Conservation (phyloP, 2,888 invertebrate genomes). For the Dicycla oo region DNA sequence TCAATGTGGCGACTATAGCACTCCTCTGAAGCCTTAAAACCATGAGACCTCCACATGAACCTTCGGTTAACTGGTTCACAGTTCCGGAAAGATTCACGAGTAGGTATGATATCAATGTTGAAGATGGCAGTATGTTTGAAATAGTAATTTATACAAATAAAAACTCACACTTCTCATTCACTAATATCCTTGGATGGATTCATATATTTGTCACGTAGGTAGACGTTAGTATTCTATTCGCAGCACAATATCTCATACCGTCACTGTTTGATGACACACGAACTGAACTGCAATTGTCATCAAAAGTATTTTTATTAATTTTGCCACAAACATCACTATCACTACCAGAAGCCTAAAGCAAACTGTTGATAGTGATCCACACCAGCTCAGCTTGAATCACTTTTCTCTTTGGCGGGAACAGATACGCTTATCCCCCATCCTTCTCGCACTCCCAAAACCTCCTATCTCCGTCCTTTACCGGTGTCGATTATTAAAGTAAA, state of each 20-base stretch:
- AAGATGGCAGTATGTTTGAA: constrained; percentile 61
- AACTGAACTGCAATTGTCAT: constrained; percentile 25
- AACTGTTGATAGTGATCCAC: constrained; percentile 87
- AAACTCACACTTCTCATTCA: not conserved
- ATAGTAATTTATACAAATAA: not conserved
- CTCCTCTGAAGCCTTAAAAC: constrained; percentile 33
- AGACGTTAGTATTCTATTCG: not conserved
- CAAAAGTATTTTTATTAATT: constrained; percentile 25
- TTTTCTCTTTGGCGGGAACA: constrained; percentile 86
- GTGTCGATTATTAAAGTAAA: constrained; percentile 89
- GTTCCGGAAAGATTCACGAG: not conserved
- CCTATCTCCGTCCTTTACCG: constrained; percentile 69
- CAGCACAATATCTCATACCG: not conserved
- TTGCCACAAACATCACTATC: constrained; percentile 73
- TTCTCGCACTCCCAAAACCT: constrained; percentile 65
- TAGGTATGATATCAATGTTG: constrained; percentile 4
- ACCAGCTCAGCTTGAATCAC: constrained; percentile 83
- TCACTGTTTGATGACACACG: not conserved
- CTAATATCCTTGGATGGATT: not conserved
- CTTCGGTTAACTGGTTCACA: not conserved
- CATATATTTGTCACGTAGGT: not conserved
- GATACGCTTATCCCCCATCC: constrained; percentile 77
- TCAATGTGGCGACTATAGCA: constrained; percentile 1
- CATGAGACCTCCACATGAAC: constrained; percentile 5
- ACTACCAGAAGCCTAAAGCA: constrained; percentile 77